Conservation (phyloP, 2,113 vertebrate genomes). For the Phylloscopus trochilus region DNA sequence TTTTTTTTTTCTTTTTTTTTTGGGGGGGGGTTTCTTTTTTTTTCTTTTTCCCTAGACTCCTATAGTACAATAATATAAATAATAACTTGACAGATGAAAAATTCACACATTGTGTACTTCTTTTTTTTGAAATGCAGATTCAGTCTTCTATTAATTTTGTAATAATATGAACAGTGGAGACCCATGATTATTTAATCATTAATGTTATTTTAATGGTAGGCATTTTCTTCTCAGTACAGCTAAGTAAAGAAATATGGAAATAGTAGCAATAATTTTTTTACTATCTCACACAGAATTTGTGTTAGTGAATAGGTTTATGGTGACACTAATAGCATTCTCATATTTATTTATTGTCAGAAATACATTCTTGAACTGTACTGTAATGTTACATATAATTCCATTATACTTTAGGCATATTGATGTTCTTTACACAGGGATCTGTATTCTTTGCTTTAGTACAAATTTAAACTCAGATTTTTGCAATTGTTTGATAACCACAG, state of each 20-base stretch:
- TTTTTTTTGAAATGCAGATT: background rate
- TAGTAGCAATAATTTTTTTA: background rate
- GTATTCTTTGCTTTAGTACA: background rate
- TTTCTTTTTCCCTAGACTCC: background rate
- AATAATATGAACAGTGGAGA: background rate
- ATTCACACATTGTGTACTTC: background rate
- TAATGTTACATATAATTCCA: background rate
- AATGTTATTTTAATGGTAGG: background rate
- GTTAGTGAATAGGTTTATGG: background rate
- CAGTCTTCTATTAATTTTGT: background rate
- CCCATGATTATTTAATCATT: background rate
- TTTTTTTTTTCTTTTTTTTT: background rate
- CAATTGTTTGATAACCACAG: background rate
- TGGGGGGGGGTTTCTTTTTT: background rate
- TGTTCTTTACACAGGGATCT: background rate
- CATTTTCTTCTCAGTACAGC: background rate
- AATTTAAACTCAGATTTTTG: background rate
- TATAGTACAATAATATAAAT: background rate
- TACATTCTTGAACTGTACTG: background rate
- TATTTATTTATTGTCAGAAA: slow-evolving; percentile 38
- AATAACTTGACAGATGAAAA: background rate
- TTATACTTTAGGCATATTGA: slow-evolving; percentile 8
- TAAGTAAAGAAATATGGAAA: background rate
- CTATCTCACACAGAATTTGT: background rate
- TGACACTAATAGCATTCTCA: slow-evolving; percentile 2